Conservation (phyloP, 2,888 invertebrate genomes). For the Holacanthella duospinosa region DNA sequence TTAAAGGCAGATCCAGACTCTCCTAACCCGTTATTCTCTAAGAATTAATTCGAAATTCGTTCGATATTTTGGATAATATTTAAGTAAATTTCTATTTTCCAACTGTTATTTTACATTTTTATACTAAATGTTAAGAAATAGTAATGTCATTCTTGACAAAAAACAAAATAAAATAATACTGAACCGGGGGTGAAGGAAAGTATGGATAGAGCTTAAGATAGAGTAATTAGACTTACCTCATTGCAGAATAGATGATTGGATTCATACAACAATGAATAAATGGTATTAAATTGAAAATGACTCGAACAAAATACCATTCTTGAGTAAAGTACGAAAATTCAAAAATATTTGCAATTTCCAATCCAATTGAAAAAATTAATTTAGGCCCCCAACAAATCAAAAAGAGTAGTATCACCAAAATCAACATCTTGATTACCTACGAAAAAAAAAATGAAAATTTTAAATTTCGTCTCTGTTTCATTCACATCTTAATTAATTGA, state of each 20-base stretch:
- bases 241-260: slow-evolving; percentile 42
- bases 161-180: no score
- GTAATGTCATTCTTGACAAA: no score
- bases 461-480: not conserved
- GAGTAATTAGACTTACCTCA: slow-evolving; percentile 29
- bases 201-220: not conserved
- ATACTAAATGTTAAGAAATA: no score
- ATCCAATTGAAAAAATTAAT: slow-evolving; percentile 42
- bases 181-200: no score
- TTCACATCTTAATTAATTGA: not conserved
- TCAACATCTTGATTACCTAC: slow-evolving; percentile 48
- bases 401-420: slow-evolving; percentile 45
- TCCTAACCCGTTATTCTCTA: no score
- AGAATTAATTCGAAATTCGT: no score
- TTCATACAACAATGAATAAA: slow-evolving; percentile 43
- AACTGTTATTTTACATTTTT: no score
- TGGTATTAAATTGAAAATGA: slow-evolving; percentile 41
- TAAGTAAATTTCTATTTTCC: no score
- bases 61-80: no score
- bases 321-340: slow-evolving; percentile 36
- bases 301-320: slow-evolving; percentile 39
- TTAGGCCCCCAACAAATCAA: slow-evolving; percentile 47
- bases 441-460: slow-evolving; percentile 17
- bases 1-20: no score
- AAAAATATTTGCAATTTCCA: slow-evolving; percentile 39